Base-by-base conservation (phyloP, 2,797 vertebrate species). In the Falco peregrinus region DNA sequence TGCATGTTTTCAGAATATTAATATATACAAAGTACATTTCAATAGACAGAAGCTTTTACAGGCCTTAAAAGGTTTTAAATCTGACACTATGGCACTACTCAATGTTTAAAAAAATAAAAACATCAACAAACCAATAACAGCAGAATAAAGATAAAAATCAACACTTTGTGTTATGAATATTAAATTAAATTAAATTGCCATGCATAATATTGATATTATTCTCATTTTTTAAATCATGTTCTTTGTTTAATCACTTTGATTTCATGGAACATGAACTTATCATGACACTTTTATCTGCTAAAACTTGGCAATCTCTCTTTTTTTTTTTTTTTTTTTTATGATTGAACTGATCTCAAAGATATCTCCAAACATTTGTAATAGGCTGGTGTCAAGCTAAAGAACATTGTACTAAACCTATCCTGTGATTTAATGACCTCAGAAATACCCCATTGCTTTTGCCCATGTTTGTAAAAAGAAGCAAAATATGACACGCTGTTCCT, bases 71-170 rank as follows among this genome's bases (percentile, higher is more conserved):
- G 2, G 5, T 56, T 75, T 71, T 39, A 39, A 33, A 57, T 25
- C 21, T 3, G 1, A 1, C 3, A 41, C 64, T 71, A 59, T 13
- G 6, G 3, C 5, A 51, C 4, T 6, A 18, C 1, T 18, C 7
- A 0, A 0, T 4, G 2, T 74, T 67, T n/a, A 11, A 60, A 74
- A 37, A 47, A 29, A 61, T 11, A 3, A 10, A 31, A 24, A 31
- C 29, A 10, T 2, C 1, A 25, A 3, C 28, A 54, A 63, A 33
- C 7, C 2, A 22, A 3, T 9, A 54, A 4, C 10, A 65, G 35
- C 2, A 47, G 18, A 64, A 47, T 17, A 22, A 56, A 57, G 10
- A 28, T 4, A 10, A 63, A 71, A 81, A 10, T 26, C 2, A 67
- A 28, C 3, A 18, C 1, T 39, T 31, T 1, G 8, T 33, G 5